Percentiles rank a stretch among this genome's conserved stretches.
phyloP scores from a whole-genome alignment of 2,888 invertebrate species.

The Lacanobia wlatinum region DNA sequence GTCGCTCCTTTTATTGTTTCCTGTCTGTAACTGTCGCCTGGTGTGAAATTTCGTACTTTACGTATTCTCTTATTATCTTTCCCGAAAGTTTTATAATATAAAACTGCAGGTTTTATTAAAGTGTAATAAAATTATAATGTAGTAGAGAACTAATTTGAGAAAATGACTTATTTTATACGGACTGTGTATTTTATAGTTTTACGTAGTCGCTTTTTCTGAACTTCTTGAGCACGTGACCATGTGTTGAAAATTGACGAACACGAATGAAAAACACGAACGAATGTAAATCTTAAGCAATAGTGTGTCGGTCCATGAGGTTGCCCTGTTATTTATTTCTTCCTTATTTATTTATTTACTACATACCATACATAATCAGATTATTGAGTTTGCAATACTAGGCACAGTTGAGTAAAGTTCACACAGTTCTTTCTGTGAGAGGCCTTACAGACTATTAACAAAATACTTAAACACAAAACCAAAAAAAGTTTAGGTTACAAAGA shows the following conservation, averaged over 20 bases:
- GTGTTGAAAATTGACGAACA: too few relatives aligned
- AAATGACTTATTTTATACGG: not conserved
- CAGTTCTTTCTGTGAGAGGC: not conserved
- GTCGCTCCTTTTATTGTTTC: conserved; percentile 62
- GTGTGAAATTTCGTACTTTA: conserved; percentile 61
- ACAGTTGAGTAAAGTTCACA: too few relatives aligned
- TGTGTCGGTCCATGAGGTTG: not conserved
- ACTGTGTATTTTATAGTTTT: not conserved
- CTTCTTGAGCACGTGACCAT: too few relatives aligned
- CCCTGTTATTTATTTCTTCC: too few relatives aligned
- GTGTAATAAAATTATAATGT: not conserved
- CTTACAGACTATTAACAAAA: conserved; percentile 8
- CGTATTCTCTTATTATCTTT: conserved; percentile 57
- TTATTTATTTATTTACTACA: too few relatives aligned
- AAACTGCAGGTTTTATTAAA: conserved; percentile 3
- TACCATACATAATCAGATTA: too few relatives aligned
- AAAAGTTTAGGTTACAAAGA: too few relatives aligned
- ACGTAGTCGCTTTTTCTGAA: too few relatives aligned
- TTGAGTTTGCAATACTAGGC: too few relatives aligned
- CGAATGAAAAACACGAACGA: too few relatives aligned
- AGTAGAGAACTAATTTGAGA: not conserved
- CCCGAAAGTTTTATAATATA: conserved; percentile 42
- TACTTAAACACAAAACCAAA: conserved; percentile 8
- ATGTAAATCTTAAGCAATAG: not conserved
- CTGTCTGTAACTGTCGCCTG: conserved; percentile 56